Conservation (phyloP, 2,888 invertebrate genomes). For the Chrysina gloriosa region DNA sequence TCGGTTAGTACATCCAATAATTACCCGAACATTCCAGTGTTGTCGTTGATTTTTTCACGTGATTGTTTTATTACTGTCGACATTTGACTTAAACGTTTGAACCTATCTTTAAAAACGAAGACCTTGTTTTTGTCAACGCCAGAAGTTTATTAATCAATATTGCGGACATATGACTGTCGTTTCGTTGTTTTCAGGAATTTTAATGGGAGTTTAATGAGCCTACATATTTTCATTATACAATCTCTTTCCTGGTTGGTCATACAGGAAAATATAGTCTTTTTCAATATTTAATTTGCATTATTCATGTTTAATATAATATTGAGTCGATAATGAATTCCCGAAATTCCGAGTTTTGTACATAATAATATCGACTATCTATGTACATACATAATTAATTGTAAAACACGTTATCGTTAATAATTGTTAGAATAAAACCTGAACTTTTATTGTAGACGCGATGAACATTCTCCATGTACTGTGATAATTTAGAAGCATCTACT, state of each 20-base stretch:
- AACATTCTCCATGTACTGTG: too few species aligned
- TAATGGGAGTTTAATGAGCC: slow-evolving; percentile 4
- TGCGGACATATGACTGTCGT: background rate
- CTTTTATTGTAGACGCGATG: too few species aligned
- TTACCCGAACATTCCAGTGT: background rate
- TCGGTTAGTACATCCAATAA: background rate
- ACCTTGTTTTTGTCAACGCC: slow-evolving; percentile 1
- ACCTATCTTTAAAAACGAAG: background rate
- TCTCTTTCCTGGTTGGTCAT: background rate
- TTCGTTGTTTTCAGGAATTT: slow-evolving; percentile 6
- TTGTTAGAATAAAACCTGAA: too few species aligned
- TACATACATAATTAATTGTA: too few species aligned
- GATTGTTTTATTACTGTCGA: background rate
- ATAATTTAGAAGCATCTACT: too few species aligned
- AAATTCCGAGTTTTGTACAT: too few species aligned
- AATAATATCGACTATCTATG: too few species aligned
- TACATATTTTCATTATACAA: background rate
- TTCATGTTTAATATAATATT: background rate
- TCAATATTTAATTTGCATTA: background rate
- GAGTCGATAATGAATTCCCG: too few species aligned
- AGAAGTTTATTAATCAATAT: slow-evolving; percentile 8
- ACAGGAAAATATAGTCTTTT: background rate
- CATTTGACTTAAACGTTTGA: slow-evolving; percentile 15
- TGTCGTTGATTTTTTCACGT: slow-evolving; percentile 17
- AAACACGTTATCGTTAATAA: too few species aligned